Evolutionary conservation across 1,140 invertebrate genomes (phyloP), one percentile per base, ranked within the genome.

Genomic region (Aricia agestis): DNA sequence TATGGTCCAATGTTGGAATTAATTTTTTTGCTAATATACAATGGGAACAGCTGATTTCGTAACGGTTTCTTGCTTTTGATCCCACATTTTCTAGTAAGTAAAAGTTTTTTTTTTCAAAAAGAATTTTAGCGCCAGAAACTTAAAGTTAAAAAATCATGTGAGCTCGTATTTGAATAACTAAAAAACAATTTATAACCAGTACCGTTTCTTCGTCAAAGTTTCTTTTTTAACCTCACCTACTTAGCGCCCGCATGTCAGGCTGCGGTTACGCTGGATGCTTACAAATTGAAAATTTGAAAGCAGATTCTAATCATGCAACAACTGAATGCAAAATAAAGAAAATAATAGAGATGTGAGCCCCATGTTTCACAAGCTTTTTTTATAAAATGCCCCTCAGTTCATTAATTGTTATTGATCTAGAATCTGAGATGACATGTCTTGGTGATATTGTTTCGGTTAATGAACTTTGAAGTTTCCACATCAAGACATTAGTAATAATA

Each of bases 11-110:
- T 65, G 3, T 61, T 69, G 19, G 42, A 25, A 19, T n/a, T 2
- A 57, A n/a, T n/a, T n/a, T 41, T 69, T 67, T 69, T 69, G 11
- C 32, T 45, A 42, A 69, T 59, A 61, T 18, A 58, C 74, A 83
- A 82, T 84, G 69, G 72, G 58, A 83, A 87, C 83, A 89, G 83
- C 85, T 86, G 84, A 87, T 85, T 83, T 74, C 74, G 79, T 83
- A 84, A 86, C 85, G 81, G 82, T 86, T 84, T 86, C 83, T 72
- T 70, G 61, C 69, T 66, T 70, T 69, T 36, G 36, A 36, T 36
- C 9, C 36, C 36, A 36, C 70, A 63, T 69, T 36, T 18, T 25
- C 69, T n/a, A 57, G 36, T 52, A n/a, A 59, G 58, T 52, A 41
- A 59, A 72, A 45, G 25, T 25, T 25, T 25, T 36, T 36, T 36